Base-by-base conservation (phyloP, 2,888 invertebrate genomes). In the Dynastes tityus region DNA sequence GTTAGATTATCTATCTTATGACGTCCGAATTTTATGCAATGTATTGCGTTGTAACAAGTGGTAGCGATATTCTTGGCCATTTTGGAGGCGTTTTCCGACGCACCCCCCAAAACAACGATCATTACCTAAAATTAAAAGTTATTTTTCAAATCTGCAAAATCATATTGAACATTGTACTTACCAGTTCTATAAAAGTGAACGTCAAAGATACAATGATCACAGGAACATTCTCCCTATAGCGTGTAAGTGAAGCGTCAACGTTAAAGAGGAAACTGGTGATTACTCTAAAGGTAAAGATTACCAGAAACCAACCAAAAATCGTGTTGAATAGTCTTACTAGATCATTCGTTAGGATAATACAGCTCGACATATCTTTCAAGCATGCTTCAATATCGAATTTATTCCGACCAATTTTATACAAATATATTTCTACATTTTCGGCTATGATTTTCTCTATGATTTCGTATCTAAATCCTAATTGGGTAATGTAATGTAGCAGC, bases 301-400 rank as follows among this genome's bases (percentile, higher is more conserved):
- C 53, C 29, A 74, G 29, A 13, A 58, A 61, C 74, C 74, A 74
- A 2, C 74, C 74, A 11, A 61, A 74, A 37, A 40, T 58, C 13
- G 53, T 22, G n/a, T 74, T 74, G 40, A 74, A 58, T 58, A 74
- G 37, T 5, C 9, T 32, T 16, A 74, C 22, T 37, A 61, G 37
- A 58, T 63, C 61, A 53, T 53, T 16, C 16, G 13, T 2, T 16
- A 16, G 3, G n/a, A 53, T 53, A n/a, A 53, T 4, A n/a, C n/a
- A 16, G n/a, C 13, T 2, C 13, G 53, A 16, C 16, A 53, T 53
- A 6, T 53, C 16, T 2, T n/a, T 53, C 16, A 53, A 53, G 16
- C 45, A 53, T 13, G 16, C 2, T 16, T 16, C 53, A 6, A 53
- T 53, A 16, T 53, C 6, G 6, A 16, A 16, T 13, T 5, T 16